These are phyloP conservation scores for Zaprionus lineosus DNA, from an alignment of 2,888 invertebrate genomes.

Conservation along the genomic window DNA sequence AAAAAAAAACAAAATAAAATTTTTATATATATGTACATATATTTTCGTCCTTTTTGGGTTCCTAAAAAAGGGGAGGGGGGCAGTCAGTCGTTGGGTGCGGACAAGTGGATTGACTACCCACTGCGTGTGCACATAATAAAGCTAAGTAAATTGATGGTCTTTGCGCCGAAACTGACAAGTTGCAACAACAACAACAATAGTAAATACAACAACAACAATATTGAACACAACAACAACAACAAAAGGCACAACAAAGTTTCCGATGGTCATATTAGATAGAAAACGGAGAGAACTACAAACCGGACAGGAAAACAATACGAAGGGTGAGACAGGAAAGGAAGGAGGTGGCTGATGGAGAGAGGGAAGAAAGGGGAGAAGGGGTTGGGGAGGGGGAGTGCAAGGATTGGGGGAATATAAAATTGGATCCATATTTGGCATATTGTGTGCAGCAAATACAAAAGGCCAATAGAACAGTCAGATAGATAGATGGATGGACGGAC, in stretches of 20 bases:
- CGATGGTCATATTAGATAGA: conserved; percentile 66
- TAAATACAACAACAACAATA: conserved; percentile 32
- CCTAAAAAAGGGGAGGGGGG: not conserved
- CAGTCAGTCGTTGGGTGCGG: too few relatives aligned
- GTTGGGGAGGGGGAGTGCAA: not conserved
- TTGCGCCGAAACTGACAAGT: conserved; percentile 77
- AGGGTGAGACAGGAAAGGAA: too few relatives aligned
- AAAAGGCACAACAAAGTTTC: conserved; percentile 39
- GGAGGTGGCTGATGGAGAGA: too few relatives aligned
- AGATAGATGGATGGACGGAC: conserved; percentile 33
- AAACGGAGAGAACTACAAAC: conserved; percentile 11
- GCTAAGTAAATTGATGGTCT: conserved; percentile 79
- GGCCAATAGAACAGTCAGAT: conserved; percentile 30
- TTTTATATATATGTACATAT: not conserved
- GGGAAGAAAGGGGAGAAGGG: not conserved
- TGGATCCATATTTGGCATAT: conserved; percentile 43
- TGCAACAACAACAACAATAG: conserved; percentile 52
- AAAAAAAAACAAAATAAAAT: conserved; percentile 8
- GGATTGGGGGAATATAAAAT: too few relatives aligned
- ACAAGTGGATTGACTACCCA: conserved; percentile 28
- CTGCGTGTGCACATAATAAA: conserved; percentile 77
- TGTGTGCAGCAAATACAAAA: conserved; percentile 31
- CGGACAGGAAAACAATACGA: conserved; percentile 11
- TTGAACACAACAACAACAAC: conserved; percentile 6
- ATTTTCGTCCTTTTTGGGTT: not conserved